Evolutionary conservation across 2,797 vertebrate genomes (phyloP).

Genomic region (Lacerta viridis): DNA sequence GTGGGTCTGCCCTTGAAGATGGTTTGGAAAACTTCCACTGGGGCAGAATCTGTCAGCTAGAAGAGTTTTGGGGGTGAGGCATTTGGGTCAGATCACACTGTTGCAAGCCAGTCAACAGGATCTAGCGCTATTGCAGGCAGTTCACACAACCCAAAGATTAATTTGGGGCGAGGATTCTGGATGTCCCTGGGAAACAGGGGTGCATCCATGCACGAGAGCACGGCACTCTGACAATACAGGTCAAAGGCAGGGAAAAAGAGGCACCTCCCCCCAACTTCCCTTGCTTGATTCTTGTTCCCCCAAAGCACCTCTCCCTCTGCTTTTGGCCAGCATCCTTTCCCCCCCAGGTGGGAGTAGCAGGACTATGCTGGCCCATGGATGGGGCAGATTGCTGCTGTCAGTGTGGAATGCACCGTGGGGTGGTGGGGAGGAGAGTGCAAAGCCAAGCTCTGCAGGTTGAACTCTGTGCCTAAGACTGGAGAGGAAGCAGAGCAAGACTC

Average conservation of each 20-base stretch:
- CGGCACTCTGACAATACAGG: not conserved
- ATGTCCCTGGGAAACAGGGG: not conserved
- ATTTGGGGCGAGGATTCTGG: not conserved
- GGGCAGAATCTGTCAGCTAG: too few species aligned
- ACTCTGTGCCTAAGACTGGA: not conserved
- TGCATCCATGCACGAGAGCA: not conserved
- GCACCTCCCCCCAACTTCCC: not conserved
- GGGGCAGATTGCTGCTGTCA: not conserved
- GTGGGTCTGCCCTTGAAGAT: too few species aligned
- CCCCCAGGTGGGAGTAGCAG: not conserved
- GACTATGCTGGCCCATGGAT: not conserved
- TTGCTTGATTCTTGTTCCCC: not conserved
- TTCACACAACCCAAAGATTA: not conserved
- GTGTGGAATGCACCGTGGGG: not conserved
- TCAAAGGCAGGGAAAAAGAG: not conserved
- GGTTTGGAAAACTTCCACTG: too few species aligned
- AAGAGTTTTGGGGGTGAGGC: too few species aligned
- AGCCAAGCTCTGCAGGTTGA: not conserved
- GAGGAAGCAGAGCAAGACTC: not conserved
- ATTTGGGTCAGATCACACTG: too few species aligned
- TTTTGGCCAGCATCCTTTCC: not conserved
- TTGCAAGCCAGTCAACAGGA: too few species aligned
- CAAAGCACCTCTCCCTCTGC: not conserved
- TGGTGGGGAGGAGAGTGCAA: not conserved
- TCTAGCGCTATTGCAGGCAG: not conserved